These are phyloP conservation scores for Lomographa bimaculata DNA, from an alignment of 2,888 invertebrate genomes.

Conservation along the genomic window DNA sequence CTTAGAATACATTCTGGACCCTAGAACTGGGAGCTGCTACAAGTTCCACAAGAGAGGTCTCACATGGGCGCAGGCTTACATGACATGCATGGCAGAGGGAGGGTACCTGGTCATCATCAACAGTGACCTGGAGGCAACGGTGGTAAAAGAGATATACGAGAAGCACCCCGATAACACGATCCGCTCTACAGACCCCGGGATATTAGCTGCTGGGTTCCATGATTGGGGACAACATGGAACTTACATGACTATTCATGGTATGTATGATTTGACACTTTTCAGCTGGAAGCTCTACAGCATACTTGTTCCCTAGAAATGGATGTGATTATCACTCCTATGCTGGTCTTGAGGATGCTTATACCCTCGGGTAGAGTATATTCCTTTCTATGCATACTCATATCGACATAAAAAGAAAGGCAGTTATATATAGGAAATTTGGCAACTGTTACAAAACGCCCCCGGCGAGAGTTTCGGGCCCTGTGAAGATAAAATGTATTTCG, in stretches of 20 bases:
- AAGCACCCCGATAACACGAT: constrained; percentile 28
- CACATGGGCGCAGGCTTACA: constrained; percentile 48
- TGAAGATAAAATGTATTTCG: no score
- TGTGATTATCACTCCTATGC: no score
- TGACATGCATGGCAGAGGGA: constrained; percentile 53
- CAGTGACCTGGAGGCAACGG: constrained; percentile 40
- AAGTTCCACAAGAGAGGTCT: constrained; percentile 51
- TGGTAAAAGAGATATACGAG: constrained; percentile 37
- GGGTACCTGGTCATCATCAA: constrained; percentile 53
- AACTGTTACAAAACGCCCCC: no score
- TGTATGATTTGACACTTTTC: no score
- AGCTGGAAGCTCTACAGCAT: no score
- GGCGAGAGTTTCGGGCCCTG: no score
- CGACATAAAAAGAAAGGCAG: no score
- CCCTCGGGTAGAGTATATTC: no score
- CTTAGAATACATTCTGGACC: constrained; percentile 28
- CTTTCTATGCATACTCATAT: no score
- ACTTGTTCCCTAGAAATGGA: no score
- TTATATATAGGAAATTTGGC: no score
- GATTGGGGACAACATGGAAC: constrained; percentile 37
- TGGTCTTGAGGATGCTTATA: no score
- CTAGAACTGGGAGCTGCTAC: constrained; percentile 52
- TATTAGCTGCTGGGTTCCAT: constrained; percentile 40
- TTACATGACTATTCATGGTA: constrained; percentile 47
- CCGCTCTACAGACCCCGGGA: constrained; percentile 17